Base-by-base conservation (phyloP, 53 echinoderm and acorn worm genomes). In the Temnopleurus reevesii region DNA sequence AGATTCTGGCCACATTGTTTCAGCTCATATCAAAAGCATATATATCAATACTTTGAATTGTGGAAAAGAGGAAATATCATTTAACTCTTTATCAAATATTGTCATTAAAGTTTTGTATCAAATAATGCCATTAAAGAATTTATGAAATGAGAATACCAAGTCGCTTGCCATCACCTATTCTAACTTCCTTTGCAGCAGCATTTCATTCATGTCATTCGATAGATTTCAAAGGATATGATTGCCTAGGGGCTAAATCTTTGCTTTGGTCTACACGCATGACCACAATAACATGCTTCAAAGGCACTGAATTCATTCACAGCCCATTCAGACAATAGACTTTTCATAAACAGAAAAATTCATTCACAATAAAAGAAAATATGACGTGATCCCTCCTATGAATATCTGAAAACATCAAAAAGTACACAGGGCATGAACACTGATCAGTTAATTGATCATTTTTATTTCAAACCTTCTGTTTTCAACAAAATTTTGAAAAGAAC, bases 221-320 rank as follows among this genome's bases (percentile, higher is more conserved):
- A 49, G 9, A 49, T 49, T 49, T 49, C 0, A 49, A 49, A 12
- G 41, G 4, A 71, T 71, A 3, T n/a, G 2, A 19, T 71, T 41
- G 21, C 71, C 71, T n/a, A 2, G 21, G 21, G 71, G 71, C n/a
- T n/a, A 71, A 71, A 71, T 71, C 71, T 71, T 38, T 71, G 71
- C 71, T 38, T 71, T 71, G 71, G 71, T 71, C 71, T 41, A 41
- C n/a, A 8, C 17, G 33, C 31, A 31, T 63, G 30, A 17, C 63
- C 71, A 41, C 21, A 8, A 63, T 0, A 4, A 71, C 8, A 23
- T 7, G 8, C 43, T n/a, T n/a, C n/a, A n/a, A 71, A n/a, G 21
- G 36, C 63, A 63, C 17, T 63, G 30, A 63, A 63, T 33, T 31
- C 63, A 30, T 23, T 63, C 23, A 59, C 12, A n/a, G n/a, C n/a